These are phyloP conservation scores for Erethizon dorsatum DNA, from an alignment of 2,797 vertebrate genomes.

Conservation along the genomic window DNA sequence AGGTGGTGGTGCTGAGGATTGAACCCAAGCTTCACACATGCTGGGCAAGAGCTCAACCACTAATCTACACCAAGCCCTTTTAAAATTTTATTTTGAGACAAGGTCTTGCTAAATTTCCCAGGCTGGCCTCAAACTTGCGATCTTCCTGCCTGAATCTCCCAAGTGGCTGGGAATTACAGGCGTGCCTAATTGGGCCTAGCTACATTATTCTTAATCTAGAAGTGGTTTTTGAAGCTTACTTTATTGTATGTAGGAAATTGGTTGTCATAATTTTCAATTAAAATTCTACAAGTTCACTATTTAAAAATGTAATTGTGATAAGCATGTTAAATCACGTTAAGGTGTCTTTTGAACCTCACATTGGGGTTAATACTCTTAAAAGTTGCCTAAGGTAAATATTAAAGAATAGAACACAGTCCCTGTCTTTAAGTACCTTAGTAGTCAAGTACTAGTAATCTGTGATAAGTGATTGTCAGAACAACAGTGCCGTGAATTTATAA, in stretches of 20 bases:
- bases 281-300: not conserved
- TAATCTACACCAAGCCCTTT: not conserved
- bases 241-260: constrained; percentile 21
- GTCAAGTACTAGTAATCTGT: not conserved
- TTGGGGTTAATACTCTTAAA: not conserved
- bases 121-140: not conserved
- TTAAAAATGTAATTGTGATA: constrained; percentile 10
- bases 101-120: not conserved
- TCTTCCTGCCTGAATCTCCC: not conserved
- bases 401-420: not conserved
- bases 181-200: not conserved
- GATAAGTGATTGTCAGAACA: not conserved
- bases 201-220: not conserved
- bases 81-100: not conserved
- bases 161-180: not conserved
- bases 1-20: not conserved
- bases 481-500: not conserved
- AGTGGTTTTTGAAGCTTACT: not conserved
- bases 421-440: not conserved
- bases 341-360: constrained; percentile 38
- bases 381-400: not conserved
- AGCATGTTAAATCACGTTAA: not conserved
- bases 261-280: constrained; percentile 13
- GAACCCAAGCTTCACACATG: not conserved
- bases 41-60: not conserved